A percentile compares a stretch with the other conserved stretches of the same genome.
phyloP scores from a whole-genome alignment of 1,140 invertebrate genomes.

The Aethina tumida region DNA sequence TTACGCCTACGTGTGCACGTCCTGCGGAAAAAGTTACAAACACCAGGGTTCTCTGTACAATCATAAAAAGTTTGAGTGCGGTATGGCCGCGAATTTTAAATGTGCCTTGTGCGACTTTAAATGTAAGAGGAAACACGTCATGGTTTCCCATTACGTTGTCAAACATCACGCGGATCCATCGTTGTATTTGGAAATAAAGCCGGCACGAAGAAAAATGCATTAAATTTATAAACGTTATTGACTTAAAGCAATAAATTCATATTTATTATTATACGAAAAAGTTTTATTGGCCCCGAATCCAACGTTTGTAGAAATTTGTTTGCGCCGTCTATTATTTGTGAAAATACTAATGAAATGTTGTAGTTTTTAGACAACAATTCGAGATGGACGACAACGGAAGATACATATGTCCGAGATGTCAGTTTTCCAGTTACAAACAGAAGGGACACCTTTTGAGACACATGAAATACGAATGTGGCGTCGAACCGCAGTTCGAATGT shows the following conservation, averaged over 20 bases:
- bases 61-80: constrained; percentile 14
- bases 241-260: background rate
- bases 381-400: too few relatives aligned
- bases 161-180: background rate
- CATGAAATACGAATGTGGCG: constrained; percentile 17
- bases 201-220: too few relatives aligned
- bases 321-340: too few relatives aligned
- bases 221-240: too few relatives aligned
- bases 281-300: background rate
- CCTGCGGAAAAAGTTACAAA: constrained; percentile 8
- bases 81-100: constrained; percentile 31
- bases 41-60: constrained; percentile 5
- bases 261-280: background rate
- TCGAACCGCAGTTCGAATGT: constrained; percentile 37
- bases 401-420: background rate
- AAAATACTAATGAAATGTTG: too few relatives aligned
- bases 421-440: too few relatives aligned
- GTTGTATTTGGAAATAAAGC: background rate
- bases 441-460: constrained; percentile 15
- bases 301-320: background rate
- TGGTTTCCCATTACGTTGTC: constrained; percentile 5
- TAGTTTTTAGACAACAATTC: too few relatives aligned
- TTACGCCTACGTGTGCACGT: constrained; percentile 2
- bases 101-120: constrained; percentile 34
- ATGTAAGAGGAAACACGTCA: constrained; percentile 16